Percentiles rank a stretch among this genome's conserved stretches.
Conservation (phyloP, 2,888 invertebrate genomes). For the Epinotia ramella region DNA sequence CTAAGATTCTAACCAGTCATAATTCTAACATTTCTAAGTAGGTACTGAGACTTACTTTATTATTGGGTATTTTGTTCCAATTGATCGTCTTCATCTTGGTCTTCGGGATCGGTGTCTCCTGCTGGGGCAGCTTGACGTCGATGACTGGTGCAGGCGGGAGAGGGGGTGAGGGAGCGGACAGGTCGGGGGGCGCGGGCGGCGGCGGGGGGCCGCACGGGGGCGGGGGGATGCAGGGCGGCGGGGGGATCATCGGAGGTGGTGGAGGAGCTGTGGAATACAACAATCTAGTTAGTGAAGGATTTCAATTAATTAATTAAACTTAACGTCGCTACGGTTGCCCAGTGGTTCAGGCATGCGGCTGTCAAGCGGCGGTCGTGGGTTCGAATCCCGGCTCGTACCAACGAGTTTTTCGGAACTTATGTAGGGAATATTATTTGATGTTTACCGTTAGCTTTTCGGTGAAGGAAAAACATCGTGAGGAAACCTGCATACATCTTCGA, state of each 20-base stretch:
- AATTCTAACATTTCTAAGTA: neutral
- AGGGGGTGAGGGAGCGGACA: constrained; percentile 66
- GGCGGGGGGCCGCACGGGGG: constrained; percentile 74
- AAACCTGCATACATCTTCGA: too few species aligned
- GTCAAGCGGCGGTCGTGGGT: too few species aligned
- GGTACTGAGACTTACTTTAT: constrained; percentile 86
- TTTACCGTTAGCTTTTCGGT: too few species aligned
- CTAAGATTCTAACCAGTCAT: too few species aligned
- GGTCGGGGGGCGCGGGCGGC: constrained; percentile 67
- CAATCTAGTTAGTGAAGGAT: neutral
- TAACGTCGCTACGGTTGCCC: too few species aligned
- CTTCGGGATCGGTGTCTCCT: constrained; percentile 96
- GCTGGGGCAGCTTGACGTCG: constrained; percentile 90
- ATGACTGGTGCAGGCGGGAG: constrained; percentile 73
- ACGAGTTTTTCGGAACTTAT: too few species aligned
- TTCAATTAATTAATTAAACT: neutral
- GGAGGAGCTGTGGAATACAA: constrained; percentile 56
- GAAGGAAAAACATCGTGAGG: too few species aligned
- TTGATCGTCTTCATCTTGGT: constrained; percentile 99
- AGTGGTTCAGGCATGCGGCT: too few species aligned
- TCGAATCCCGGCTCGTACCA: too few species aligned
- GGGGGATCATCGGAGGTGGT: constrained; percentile 68
- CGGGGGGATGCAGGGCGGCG: constrained; percentile 78
- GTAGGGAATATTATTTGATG: too few species aligned
- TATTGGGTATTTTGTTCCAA: constrained; percentile 98